Evolutionary conservation across 2,888 invertebrate genomes (phyloP), one percentile per base, ranked within the genome.

Genomic region (Protophormia terraenovae): DNA sequence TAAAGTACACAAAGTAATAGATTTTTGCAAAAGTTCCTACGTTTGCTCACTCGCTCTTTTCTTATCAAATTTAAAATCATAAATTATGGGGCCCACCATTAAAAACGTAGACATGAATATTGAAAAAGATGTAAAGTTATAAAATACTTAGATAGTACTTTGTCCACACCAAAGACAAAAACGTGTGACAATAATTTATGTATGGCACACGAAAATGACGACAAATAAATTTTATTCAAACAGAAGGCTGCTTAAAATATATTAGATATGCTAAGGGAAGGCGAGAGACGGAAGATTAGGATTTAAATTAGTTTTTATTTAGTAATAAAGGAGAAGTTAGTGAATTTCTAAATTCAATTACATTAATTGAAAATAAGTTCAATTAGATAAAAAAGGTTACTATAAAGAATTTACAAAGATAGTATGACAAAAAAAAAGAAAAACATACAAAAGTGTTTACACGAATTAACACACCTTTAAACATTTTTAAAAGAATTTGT

Each of bases 131-230:
- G 19, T 60, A 32, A 29, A 45, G n/a, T n/a, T n/a, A n/a, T 35
- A 24, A 60, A 55, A 53, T 8, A 50, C 50, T 24, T 7, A 58
- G 4, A 19, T 64, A 29, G 62, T 27, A 72, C 7, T 47, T 47
- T 19, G 38, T 5, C 6, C 22, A 35, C 22, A 58, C 50, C 35
- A 76, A 58, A 77, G 55, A 67, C 67, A 69, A 27, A 45, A 79
- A 67, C 66, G 60, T 80, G 80, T 79, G 84, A 84, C 84, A 84
- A 66, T 84, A 72, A 80, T 80, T 84, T 80, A 84, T 84, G 62
- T 38, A 5, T 66, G 75, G 24, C 71, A 71, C 75, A 84, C 75
- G 69, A 60, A 77, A 50, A 38, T 29, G 35, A 76, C 64, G 64
- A 19, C 75, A 53, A 76, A 76, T 76, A 84, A 75, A 69, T 55